Evolutionary conservation across 1,140 invertebrate genomes (phyloP), one percentile per base, ranked within the genome.

Genomic region (Thaumatotibia leucotreta): DNA sequence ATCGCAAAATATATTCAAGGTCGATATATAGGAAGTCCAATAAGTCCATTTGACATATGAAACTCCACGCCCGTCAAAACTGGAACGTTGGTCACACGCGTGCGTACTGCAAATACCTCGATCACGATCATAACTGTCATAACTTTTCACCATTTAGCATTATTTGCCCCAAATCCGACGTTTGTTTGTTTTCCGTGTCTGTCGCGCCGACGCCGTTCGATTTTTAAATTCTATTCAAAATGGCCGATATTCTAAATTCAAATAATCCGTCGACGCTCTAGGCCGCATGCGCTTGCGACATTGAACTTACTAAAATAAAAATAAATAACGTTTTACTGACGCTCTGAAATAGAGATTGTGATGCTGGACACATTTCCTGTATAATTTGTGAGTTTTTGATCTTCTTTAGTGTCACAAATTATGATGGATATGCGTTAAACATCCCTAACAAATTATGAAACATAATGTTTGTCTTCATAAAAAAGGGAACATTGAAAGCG

Each of bases 291-390:
- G 49, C 50, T 17, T 14, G 5, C 58, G 78, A 77, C 82, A 87
- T 85, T 87, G 84, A 87, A 84, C 84, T 85, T 83, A 76, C 72
- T 61, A 69, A 79, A 76, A 76, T 68, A 73, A 76, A 74, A 71
- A 77, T 39, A 58, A 35, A 58, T 61, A 75, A 61, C 52, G 24
- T 27, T 58, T 67, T 62, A 69, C 66, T 65, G 49, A 61, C 45
- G 22, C 17, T 52, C 75, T 73, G 72, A 75, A 83, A 81, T 73
- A 79, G 70, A 66, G 64, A 49, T 45, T 50, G 39, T 72, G 73
- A 72, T 70, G 61, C 20, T 23, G 20, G 31, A 61, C 31, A 67
- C 69, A 62, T 67, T 31, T 67, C 62, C 45, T 49, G 24, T 14
- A 14, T 58, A 58, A 58, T 58, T 58, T 58, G 52, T 58, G 52